These are phyloP conservation scores for Sarotherodon lohbergeri DNA, from an alignment of 2,113 vertebrate genomes.

Conservation along the genomic window DNA sequence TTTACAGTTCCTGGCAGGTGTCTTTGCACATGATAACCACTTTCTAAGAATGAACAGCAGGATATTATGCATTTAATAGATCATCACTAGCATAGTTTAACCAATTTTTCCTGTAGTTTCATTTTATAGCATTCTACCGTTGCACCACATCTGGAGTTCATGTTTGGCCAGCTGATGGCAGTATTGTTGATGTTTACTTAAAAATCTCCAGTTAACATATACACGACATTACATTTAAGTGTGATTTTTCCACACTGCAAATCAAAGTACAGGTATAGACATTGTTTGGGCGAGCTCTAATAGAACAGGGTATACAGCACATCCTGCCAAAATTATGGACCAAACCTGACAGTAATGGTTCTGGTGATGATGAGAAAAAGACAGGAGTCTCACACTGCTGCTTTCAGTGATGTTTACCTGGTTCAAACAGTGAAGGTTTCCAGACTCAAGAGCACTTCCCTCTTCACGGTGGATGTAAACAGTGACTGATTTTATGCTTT, in stretches of 20 bases:
- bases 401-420: neutral
- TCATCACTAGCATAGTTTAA: neutral
- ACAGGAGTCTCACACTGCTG: neutral
- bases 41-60: neutral
- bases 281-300: neutral
- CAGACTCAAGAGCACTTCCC: conserved; percentile 10
- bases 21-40: neutral
- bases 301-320: neutral
- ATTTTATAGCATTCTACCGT: neutral
- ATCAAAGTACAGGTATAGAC: neutral
- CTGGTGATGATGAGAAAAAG: neutral
- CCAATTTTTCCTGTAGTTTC: neutral
- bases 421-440: neutral
- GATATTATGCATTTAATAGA: neutral
- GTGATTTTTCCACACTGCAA: neutral
- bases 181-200: neutral
- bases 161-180: conserved; percentile 1
- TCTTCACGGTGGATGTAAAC: neutral
- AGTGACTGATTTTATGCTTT: neutral
- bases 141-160: neutral
- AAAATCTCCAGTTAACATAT: neutral
- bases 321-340: neutral
- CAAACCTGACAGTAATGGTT: neutral
- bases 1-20: neutral
- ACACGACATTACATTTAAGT: neutral